Conservation (phyloP, 2,113 vertebrate genomes). For the Notarius lentiginosus region DNA sequence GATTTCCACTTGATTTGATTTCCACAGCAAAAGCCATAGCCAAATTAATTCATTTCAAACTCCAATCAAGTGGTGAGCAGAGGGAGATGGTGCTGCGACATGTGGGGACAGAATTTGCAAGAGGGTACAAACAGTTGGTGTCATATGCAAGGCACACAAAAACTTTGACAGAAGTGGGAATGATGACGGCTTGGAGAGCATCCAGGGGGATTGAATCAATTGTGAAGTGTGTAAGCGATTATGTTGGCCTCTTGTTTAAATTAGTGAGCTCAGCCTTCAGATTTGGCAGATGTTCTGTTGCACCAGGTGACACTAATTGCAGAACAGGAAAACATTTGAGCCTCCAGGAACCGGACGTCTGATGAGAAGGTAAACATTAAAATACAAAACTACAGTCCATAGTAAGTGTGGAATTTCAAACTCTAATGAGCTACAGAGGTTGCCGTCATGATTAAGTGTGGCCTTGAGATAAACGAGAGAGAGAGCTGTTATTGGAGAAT, state of each 20-base stretch:
- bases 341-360: neutral
- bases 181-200: neutral
- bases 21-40: neutral
- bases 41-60: neutral
- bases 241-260: slow-evolving; percentile 32
- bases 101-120: neutral
- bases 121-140: neutral
- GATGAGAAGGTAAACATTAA: neutral
- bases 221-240: slow-evolving; percentile 10
- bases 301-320: slow-evolving; percentile 4
- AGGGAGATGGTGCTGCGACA: neutral
- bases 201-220: neutral
- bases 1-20: neutral
- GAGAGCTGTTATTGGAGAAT: slow-evolving; percentile 22
- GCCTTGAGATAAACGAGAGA: neutral
- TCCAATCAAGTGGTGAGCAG: neutral
- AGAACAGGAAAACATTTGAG: neutral
- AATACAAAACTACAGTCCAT: neutral
- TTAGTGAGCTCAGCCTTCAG: slow-evolving; percentile 27
- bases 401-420: neutral
- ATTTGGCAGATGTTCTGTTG: slow-evolving; percentile 19
- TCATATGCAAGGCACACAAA: neutral
- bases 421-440: neutral
- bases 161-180: neutral
- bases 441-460: neutral